Conservation (phyloP, 64 coral and sea anemone species). For the Montipora sp. region DNA sequence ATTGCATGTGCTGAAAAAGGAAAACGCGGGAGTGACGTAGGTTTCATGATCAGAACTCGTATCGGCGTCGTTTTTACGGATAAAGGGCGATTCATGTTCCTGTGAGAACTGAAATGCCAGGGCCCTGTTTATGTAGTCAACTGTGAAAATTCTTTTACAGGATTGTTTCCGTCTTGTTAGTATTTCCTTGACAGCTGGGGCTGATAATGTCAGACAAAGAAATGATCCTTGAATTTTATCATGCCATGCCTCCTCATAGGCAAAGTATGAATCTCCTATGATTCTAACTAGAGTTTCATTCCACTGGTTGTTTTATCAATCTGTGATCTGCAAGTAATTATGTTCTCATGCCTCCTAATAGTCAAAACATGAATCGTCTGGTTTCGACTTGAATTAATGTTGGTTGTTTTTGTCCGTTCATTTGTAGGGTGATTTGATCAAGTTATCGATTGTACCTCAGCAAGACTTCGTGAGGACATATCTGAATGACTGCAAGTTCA, state of each 20-base stretch:
- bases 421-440: conserved; percentile 45
- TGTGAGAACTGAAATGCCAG: not conserved
- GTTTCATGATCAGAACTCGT: not conserved
- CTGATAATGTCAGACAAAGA: not conserved
- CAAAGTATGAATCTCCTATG: not conserved
- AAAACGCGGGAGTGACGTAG: not conserved
- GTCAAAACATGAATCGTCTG: not conserved
- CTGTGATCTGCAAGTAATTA: conserved; percentile 42
- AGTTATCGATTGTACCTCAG: conserved; percentile 61
- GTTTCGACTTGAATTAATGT: not conserved
- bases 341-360: conserved; percentile 1
- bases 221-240: not conserved
- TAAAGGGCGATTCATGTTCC: not conserved
- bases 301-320: conserved; percentile 44
- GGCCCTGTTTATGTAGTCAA: conserved; percentile 5
- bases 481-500: conserved; percentile 50
- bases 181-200: not conserved
- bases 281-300: conserved; percentile 44
- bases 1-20: conserved; percentile 5
- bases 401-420: not conserved
- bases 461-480: conserved; percentile 38
- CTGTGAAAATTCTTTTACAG: not conserved
- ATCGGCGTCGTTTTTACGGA: not conserved
- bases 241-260: not conserved
- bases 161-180: not conserved